These are phyloP conservation scores for Tridacna gigas DNA, from an alignment of 2,888 invertebrate species.

Conservation along the genomic window DNA sequence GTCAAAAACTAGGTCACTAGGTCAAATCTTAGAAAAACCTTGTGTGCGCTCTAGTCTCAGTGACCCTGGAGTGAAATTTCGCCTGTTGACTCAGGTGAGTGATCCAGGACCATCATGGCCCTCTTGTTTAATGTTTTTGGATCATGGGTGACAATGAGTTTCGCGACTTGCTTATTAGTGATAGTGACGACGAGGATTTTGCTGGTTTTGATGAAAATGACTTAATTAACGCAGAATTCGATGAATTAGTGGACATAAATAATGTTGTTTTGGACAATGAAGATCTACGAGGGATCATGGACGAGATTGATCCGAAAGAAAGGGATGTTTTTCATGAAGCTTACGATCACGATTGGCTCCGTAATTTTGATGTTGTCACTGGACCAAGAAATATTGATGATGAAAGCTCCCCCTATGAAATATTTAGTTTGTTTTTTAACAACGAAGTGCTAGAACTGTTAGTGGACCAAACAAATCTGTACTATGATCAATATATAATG, in stretches of 20 bases:
- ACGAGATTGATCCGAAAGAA: slow-evolving; percentile 17
- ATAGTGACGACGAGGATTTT: slow-evolving; percentile 27
- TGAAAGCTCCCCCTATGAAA: neutral
- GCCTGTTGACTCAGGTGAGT: too few species aligned
- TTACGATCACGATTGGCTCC: slow-evolving; percentile 18
- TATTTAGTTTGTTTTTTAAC: slow-evolving; percentile 8
- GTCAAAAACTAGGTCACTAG: too few species aligned
- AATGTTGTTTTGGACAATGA: neutral
- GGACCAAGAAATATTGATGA: slow-evolving; percentile 9
- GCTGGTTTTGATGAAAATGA: neutral
- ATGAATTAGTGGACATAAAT: slow-evolving; percentile 5
- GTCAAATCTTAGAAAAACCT: too few species aligned
- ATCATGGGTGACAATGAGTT: slow-evolving; percentile 16
- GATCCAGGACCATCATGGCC: too few species aligned
- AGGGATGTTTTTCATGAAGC: slow-evolving; percentile 21
- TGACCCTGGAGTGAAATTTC: too few species aligned
- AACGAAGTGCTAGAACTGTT: neutral
- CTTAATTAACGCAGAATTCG: neutral
- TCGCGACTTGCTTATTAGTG: neutral
- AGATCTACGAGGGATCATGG: slow-evolving; percentile 1
- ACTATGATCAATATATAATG: too few species aligned
- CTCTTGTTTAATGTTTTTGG: too few species aligned
- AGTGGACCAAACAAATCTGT: too few species aligned
- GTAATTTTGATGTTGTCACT: slow-evolving; percentile 6
- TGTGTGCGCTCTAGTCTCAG: too few species aligned